Percentiles rank a stretch among this genome's conserved stretches.
phyloP scores from a whole-genome alignment of 2,888 invertebrate species.

The Chesias legatella region DNA sequence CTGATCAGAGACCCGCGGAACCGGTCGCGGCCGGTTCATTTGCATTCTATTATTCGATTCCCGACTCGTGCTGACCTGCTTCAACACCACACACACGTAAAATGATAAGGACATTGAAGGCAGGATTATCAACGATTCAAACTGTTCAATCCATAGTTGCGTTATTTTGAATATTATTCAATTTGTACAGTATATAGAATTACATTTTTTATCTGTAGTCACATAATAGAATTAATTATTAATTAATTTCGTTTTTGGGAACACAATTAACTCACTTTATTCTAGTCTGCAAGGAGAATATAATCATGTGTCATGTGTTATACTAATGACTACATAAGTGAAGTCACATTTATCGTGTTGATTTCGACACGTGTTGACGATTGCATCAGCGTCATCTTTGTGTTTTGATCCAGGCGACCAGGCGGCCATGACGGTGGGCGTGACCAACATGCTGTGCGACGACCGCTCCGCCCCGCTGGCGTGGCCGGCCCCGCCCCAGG shows the following conservation, averaged over 20 bases:
- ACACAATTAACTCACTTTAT: no score
- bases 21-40: constrained; percentile 7
- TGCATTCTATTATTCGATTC: constrained; percentile 3
- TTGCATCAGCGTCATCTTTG: constrained; percentile 57
- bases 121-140: no score
- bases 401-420: constrained; percentile 72
- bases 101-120: no score
- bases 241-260: no score
- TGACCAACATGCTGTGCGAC: constrained; percentile 83
- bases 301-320: background rate
- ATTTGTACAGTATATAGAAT: no score
- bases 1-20: constrained; percentile 6
- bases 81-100: no score
- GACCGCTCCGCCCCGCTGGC: constrained; percentile 82
- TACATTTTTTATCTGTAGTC: no score
- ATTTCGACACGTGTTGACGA: constrained; percentile 37
- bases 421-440: constrained; percentile 85
- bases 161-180: no score
- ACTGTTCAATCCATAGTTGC: no score
- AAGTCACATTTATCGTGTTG: constrained; percentile 5
- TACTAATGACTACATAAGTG: constrained; percentile 1
- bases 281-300: background rate
- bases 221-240: no score
- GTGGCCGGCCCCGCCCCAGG: constrained; percentile 77
- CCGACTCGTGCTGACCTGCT: background rate